A percentile compares a stretch with the other conserved stretches of the same genome.
These are phyloP conservation scores for Cephus rjabovi DNA, from an alignment of 2,888 invertebrate species.

Conservation along the genomic window DNA sequence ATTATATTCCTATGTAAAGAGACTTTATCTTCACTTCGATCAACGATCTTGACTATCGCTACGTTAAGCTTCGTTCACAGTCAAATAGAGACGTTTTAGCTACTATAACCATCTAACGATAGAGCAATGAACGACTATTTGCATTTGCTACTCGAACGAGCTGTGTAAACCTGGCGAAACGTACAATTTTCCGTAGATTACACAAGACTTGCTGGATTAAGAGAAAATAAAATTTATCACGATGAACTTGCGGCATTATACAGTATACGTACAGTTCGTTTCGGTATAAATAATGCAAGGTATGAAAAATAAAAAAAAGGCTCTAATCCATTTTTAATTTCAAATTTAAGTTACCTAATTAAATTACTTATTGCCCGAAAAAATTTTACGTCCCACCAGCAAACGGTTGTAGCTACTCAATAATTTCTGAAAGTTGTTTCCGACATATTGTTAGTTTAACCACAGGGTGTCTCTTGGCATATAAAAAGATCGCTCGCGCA, in stretches of 20 bases:
- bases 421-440: background rate
- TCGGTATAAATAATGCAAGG: background rate
- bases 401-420: background rate
- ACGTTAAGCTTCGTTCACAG: background rate
- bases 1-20: background rate
- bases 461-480: background rate
- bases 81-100: background rate
- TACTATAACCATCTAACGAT: background rate
- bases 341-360: background rate
- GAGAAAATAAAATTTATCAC: background rate
- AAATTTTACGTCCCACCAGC: background rate
- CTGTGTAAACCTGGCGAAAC: background rate
- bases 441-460: background rate
- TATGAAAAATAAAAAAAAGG: background rate
- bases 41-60: background rate
- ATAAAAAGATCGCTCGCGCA: background rate
- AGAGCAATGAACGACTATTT: background rate
- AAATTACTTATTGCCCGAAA: background rate
- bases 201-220: background rate
- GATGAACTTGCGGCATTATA: background rate
- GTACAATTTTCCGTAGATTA: background rate
- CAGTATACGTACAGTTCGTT: background rate
- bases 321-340: background rate
- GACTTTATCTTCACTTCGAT: background rate
- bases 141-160: background rate